Base-by-base conservation (phyloP, 1,140 invertebrate genomes). In the Octopus sinensis region DNA sequence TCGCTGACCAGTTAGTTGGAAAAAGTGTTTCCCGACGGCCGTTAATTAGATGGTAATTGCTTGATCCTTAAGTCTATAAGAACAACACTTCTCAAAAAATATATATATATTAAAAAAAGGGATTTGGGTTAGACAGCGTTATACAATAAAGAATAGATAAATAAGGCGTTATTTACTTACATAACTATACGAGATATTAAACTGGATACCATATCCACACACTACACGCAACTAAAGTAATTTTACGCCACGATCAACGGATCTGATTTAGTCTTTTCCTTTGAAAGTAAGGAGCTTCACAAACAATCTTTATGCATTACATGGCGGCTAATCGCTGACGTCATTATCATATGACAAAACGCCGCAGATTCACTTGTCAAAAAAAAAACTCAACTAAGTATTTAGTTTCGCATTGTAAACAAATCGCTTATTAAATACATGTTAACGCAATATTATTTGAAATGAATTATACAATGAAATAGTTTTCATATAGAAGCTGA, bases 141-240 rank as follows among this genome's bases (percentile, higher is more conserved):
- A 43, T 2, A 43, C 30, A 43, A 43, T 43, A 43, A 43, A 43
- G 30, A 43, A 43, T 43, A 43, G 30, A 43, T 43, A 43, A 43
- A 43, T 43, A 43, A 43, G 30, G 3, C 30, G 3, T 43, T 43
- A 77, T 53, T 88, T 92, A 94, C 94, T 94, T 91, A 95, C 94
- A 94, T 94, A 84, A 94, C 93, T 86, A 94, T 88, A 86, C 94
- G 92, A 84, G 94, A 95, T 87, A 95, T 92, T 84, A 94, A 93
- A 82, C 93, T 93, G 80, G 94, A 94, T 92, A 95, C 94, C 94
- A 95, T 94, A 90, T 91, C 84, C 7, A 77, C 76, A 77, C 30
- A 79, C 80, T 78, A 68, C 54, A n/a, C 7, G 76, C 76, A 53
- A 77, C 76, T 6, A 77, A 77, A 23, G 76, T 53, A 73, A 73